Evolutionary conservation across 1,140 invertebrate species (phyloP), one percentile per base, ranked within the genome.

Genomic region (Sarcophaga peregrina): DNA sequence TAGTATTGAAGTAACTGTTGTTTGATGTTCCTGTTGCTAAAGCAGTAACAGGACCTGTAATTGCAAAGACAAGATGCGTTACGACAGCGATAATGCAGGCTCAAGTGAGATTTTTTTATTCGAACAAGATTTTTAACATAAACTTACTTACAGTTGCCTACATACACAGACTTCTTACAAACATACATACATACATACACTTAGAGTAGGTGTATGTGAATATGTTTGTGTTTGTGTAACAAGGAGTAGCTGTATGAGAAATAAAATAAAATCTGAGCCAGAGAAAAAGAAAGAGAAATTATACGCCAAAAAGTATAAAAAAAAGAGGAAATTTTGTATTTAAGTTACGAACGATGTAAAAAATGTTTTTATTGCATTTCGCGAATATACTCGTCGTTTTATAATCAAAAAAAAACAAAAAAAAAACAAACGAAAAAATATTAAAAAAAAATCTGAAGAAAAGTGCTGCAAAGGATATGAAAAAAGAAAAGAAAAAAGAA

Each of bases 341-440:
- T 78, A 78, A 78, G 75, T 78, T 78, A 78, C 75, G 75, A 37
- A 78, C 75, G 48, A 78, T 78, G 75, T 78, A 52, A 78, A 78
- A 78, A 78, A 78, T 78, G 75, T 78, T 78, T 78, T 78, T 78
- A 78, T 78, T 78, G 75, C 75, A 78, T 78, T 78, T 78, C 75
- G 75, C 75, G 75, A 78, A 78, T 50, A 47, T 68, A 68, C 62
- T 68, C 62, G 62, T 68, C 62, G 62, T 20, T 20, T 68, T 20
- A 25, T 20, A 68, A 17, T n/a, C 15, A 68, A 17, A 68, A 15
- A 68, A 68, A 68, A 68, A 68, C 5, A 20, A 68, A 9, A 37
- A 37, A 37, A 37, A 37, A 37, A 37, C 1, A 37, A 37, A 37
- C 25, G 1, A 4, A 4, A 37, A 37, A 37, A 4, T 2, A 37